Conservation (phyloP, 2,113 vertebrate species). For the Promerops cafer region DNA sequence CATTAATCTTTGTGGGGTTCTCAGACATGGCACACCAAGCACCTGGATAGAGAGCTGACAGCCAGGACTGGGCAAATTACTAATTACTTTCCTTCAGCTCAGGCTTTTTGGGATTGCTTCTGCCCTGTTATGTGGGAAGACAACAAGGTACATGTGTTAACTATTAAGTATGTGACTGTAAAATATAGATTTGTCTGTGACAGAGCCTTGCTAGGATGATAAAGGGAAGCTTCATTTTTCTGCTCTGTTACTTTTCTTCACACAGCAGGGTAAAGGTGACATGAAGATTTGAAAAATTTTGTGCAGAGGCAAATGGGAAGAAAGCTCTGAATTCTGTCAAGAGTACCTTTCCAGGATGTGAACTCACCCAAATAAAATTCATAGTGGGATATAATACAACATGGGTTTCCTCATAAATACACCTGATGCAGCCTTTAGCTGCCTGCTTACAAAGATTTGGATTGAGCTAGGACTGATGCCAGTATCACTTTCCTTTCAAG, state of each 20-base stretch:
- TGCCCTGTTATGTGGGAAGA: not conserved
- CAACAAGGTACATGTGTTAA: not conserved
- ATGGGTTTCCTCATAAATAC: not conserved
- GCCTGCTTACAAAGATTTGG: not conserved
- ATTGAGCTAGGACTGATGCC: not conserved
- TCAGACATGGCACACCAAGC: not conserved
- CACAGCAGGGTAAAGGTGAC: not conserved
- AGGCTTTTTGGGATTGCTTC: not conserved
- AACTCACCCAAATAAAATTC: not conserved
- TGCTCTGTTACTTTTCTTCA: not conserved
- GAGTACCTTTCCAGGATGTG: not conserved
- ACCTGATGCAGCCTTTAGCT: not conserved
- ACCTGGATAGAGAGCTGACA: not conserved
- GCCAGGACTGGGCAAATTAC: not conserved
- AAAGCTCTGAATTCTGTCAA: not conserved
- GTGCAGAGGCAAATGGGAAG: not conserved
- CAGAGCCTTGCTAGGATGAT: not conserved
- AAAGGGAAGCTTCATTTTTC: not conserved
- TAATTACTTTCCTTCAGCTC: not conserved
- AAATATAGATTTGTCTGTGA: not conserved
- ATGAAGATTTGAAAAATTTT: not conserved
- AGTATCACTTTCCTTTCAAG: not conserved
- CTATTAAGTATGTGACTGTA: not conserved
- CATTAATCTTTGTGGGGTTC: not conserved
- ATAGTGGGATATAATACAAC: not conserved